Percentiles rank a stretch among this genome's conserved stretches.
Conservation (phyloP, 2,797 vertebrate species). For the Channa striata region DNA sequence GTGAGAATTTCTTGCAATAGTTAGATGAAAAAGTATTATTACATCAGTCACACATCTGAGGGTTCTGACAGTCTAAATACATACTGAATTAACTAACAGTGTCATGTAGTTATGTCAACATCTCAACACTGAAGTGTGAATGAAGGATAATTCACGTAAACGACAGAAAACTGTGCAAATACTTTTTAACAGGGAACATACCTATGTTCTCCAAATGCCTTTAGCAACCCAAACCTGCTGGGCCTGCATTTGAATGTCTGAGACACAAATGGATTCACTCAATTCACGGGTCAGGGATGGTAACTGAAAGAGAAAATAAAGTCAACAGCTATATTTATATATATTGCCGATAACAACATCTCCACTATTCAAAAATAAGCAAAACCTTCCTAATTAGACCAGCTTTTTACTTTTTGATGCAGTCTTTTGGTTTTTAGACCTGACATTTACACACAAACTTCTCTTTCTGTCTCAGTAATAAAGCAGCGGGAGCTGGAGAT, state of each 20-base stretch:
- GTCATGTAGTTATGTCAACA: not conserved
- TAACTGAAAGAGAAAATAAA: not conserved
- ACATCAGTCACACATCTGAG: not conserved
- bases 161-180: slow-evolving; percentile 13
- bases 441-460: not conserved
- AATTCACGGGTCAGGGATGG: not conserved
- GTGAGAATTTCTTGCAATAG: not conserved
- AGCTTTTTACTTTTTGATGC: not conserved
- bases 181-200: slow-evolving; percentile 7
- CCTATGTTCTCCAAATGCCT: not conserved
- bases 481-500: slow-evolving; percentile 82
- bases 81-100: not conserved
- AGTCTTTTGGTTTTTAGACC: not conserved
- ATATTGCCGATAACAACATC: too few species aligned
- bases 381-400: not conserved
- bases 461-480: slow-evolving; percentile 55
- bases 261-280: not conserved
- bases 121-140: slow-evolving; percentile 3
- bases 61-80: not conserved
- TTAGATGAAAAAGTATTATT: not conserved
- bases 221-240: slow-evolving; percentile 10
- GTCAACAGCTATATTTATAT: too few species aligned
- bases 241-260: too few species aligned
- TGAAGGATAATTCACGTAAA: slow-evolving; percentile 12
- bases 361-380: too few species aligned